These are phyloP conservation scores for Actinostola sp. DNA, from an alignment of 92 coral and sea anemone species.

Conservation along the genomic window DNA sequence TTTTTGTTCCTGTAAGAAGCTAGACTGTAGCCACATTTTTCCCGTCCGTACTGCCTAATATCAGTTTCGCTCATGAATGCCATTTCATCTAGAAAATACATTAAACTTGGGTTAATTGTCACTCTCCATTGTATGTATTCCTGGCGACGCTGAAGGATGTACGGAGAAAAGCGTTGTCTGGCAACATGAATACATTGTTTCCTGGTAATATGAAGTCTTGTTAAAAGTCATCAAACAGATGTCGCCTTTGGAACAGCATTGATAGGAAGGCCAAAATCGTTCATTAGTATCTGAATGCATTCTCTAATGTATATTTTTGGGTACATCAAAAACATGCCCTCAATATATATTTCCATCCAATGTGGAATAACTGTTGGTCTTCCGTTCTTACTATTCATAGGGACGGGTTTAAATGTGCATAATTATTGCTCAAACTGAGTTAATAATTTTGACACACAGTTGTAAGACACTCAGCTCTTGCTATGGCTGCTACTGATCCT, in stretches of 20 bases:
- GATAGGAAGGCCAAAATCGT: slow-evolving; percentile 2
- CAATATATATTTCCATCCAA: slow-evolving; percentile 6
- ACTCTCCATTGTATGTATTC: slow-evolving; percentile 6
- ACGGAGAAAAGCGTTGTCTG: slow-evolving; percentile 14
- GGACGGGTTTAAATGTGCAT: too few relatives aligned
- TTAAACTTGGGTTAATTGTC: slow-evolving; percentile 11
- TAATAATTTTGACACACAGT: too few relatives aligned
- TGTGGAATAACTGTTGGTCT: too few relatives aligned
- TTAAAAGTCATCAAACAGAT: neutral
- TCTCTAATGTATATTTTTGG: slow-evolving; percentile 9
- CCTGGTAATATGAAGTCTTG: neutral
- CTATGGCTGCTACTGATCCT: too few relatives aligned
- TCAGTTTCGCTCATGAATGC: slow-evolving; percentile 21
- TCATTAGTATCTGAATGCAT: slow-evolving; percentile 6
- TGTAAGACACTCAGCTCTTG: too few relatives aligned
- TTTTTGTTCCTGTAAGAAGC: slow-evolving; percentile 17
- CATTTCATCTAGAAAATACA: slow-evolving; percentile 16
- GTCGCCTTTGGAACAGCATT: neutral
- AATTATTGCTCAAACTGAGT: too few relatives aligned
- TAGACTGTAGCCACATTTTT: slow-evolving; percentile 11
- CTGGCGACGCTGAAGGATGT: slow-evolving; percentile 8
- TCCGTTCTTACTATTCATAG: too few relatives aligned
- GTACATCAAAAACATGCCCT: neutral
- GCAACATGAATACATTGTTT: slow-evolving; percentile 16
- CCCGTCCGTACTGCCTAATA: slow-evolving; percentile 14